Evolutionary conservation across 2,888 invertebrate species (phyloP), one percentile per base, ranked within the genome.

Genomic region (Philonicus albiceps): DNA sequence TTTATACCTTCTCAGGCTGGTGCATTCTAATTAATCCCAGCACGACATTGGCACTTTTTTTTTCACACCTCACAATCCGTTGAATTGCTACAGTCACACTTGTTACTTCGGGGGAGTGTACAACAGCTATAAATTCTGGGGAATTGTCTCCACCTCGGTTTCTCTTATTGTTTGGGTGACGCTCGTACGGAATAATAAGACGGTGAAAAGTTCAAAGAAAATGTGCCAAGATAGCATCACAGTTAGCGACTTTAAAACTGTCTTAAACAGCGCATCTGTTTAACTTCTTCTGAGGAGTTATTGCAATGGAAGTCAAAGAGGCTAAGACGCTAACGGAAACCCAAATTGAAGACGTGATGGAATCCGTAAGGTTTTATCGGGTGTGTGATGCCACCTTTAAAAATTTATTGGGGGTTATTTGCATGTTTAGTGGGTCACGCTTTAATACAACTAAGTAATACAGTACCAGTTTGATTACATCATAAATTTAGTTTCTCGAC

Each of bases 141-240:
- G 64, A 64, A 64, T 64, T 64, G 64, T 64, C 64, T 64, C 22
- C 27, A 27, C 22, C 27, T 0, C 53, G 30, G 27, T 80, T 53
- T 80, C 80, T 53, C 53, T 80, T 43, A 27, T 53, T 34, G 27
- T 30, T 19, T 13, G 64, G 64, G 64, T 64, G 53, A 53, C 80
- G 55, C 80, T 53, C 80, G 30, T 55, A 53, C 53, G 27, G 80
- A 49, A 80, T 80, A 80, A 49, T 34, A 80, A 80, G 27, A 34
- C 53, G 80, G 49, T 80, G 80, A 80, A 80, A 80, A 80, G 80
- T 80, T 53, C 80, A 80, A 53, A 53, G 80, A 53, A 80, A 80
- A 80, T 49, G 49, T 53, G 49, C 34, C 53, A 30, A 13, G 80
- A 80, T 53, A n/a, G 43, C 53, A 49, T 49, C 80, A 80, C 49